Percentiles rank a stretch among this genome's conserved stretches.
phyloP scores from a whole-genome alignment of 2,888 invertebrate genomes.

The Macrophya annulata region DNA sequence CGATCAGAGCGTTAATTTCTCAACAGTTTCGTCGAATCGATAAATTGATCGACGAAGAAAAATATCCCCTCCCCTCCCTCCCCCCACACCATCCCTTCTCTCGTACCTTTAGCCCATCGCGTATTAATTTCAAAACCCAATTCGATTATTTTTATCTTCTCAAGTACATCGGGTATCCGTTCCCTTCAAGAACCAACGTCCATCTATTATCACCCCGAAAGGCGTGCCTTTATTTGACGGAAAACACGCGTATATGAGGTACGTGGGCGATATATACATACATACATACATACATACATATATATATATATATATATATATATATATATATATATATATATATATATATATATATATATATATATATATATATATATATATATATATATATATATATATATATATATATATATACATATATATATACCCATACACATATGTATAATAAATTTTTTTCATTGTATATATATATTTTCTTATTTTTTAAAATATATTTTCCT shows the following conservation, averaged over 20 bases:
- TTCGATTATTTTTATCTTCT: constrained; percentile 44
- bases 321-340: too few species aligned
- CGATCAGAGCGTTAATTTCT: constrained; percentile 44
- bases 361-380: too few species aligned
- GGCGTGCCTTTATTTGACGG: constrained; percentile 45
- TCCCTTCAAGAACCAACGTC: neutral
- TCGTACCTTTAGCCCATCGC: neutral
- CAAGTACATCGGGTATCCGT: constrained; percentile 1
- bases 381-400: too few species aligned
- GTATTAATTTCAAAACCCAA: constrained; percentile 38
- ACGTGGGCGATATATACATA: constrained; percentile 45
- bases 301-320: neutral
- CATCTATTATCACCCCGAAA: constrained; percentile 44
- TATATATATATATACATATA: too few species aligned
- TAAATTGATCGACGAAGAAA: constrained; percentile 27
- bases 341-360: neutral
- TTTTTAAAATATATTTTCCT: too few species aligned
- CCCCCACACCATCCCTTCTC: too few species aligned
- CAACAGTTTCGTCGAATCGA: constrained; percentile 47
- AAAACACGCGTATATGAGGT: constrained; percentile 45
- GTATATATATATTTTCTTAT: too few species aligned
- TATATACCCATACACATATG: neutral
- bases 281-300: neutral
- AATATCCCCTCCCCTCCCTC: neutral
- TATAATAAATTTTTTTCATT: neutral